phyloP scores from a whole-genome alignment of 2,797 vertebrate genomes.

The Sebastes oblongus region DNA sequence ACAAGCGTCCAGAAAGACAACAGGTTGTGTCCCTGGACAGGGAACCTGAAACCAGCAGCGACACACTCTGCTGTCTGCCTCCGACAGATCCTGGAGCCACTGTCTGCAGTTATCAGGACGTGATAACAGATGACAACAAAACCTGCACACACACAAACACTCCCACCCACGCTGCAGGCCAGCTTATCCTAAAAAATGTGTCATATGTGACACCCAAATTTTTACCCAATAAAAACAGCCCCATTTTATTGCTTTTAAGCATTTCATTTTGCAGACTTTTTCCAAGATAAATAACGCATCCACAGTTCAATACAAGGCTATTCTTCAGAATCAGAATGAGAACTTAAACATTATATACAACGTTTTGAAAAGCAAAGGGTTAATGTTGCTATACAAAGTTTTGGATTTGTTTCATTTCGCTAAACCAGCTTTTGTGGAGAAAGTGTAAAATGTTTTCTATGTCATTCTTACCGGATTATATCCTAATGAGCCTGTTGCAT shows the following conservation, averaged over 20 bases:
- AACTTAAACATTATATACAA: not conserved
- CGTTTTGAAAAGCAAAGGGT: not conserved
- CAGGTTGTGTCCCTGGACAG: constrained; percentile 60
- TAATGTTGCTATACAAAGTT: not conserved
- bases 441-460: constrained; percentile 7
- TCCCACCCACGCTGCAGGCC: constrained; percentile 74
- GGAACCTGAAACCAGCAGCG: constrained; percentile 82
- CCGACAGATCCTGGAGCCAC: constrained; percentile 82
- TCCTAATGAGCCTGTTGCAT: not conserved
- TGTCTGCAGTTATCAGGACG: constrained; percentile 79
- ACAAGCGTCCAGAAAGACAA: constrained; percentile 55
- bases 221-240: not conserved
- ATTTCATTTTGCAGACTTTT: not conserved
- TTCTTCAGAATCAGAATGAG: not conserved
- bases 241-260: not conserved
- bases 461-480: constrained; percentile 35
- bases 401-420: not conserved
- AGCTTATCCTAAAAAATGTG: constrained; percentile 51
- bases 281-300: not conserved
- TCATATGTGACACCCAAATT: constrained; percentile 46
- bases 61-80: constrained; percentile 78
- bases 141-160: constrained; percentile 52
- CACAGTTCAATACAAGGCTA: not conserved
- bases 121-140: constrained; percentile 87
- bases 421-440: not conserved